phyloP scores from a whole-genome alignment of 2,797 vertebrate genomes.

The Todus mexicanus region DNA sequence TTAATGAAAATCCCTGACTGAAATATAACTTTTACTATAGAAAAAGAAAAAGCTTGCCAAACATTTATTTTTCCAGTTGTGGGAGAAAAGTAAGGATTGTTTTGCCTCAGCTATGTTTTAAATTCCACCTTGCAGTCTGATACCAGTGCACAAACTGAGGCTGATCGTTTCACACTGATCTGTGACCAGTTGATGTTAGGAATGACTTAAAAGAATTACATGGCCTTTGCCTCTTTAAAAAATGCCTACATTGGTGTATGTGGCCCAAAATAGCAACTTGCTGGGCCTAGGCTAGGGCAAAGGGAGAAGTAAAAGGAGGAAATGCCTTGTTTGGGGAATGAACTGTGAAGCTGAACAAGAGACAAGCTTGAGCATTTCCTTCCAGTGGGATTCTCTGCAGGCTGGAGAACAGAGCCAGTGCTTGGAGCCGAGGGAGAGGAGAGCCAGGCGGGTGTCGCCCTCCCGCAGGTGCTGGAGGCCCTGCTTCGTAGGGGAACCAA shows the following conservation, averaged over 20 bases:
- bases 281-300: background rate
- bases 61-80: background rate
- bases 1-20: background rate
- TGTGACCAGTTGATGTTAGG: background rate
- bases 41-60: background rate
- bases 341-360: background rate
- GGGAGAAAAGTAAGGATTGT: background rate
- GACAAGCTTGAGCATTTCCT: background rate
- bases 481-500: background rate
- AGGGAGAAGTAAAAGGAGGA: slow-evolving; percentile 38
- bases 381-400: background rate
- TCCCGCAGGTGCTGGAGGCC: background rate
- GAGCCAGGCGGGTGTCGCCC: fast-evolving
- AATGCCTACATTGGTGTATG: background rate
- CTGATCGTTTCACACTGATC: background rate
- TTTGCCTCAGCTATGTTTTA: background rate
- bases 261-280: background rate
- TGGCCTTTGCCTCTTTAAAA: background rate
- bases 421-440: background rate
- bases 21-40: background rate
- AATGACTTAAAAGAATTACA: background rate
- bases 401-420: background rate
- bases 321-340: background rate
- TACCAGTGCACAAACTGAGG: background rate
- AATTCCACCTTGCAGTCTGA: background rate